These are phyloP conservation scores for Notothenia coriiceps DNA, from an alignment of 2,113 vertebrate species.

Conservation along the genomic window DNA sequence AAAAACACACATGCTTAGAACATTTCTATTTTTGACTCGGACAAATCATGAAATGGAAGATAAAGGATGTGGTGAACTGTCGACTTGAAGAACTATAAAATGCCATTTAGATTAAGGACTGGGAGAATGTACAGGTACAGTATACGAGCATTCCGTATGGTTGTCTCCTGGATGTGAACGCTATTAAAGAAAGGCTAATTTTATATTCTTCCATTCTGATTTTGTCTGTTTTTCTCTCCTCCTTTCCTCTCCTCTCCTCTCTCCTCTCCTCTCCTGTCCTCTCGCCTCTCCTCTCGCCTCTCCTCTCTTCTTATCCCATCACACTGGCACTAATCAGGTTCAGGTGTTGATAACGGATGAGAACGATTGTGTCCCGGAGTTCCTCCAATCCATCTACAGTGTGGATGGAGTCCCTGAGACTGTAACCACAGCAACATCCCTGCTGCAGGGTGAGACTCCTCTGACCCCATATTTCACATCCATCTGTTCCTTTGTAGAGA, in stretches of 20 bases:
- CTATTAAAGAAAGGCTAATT: conserved; percentile 58
- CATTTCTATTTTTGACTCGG: conserved; percentile 75
- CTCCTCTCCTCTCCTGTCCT: not conserved
- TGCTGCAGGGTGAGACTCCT: conserved; percentile 88
- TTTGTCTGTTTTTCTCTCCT: conserved; percentile 15
- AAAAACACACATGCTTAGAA: conserved; percentile 70
- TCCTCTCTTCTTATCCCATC: conserved; percentile 22
- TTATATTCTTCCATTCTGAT: conserved; percentile 37
- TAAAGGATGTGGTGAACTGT: conserved; percentile 65
- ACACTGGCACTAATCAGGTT: conserved; percentile 81
- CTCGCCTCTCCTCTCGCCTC: not conserved
- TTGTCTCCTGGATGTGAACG: conserved; percentile 48
- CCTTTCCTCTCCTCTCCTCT: not conserved
- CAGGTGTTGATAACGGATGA: conserved; percentile 90
- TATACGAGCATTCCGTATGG: conserved; percentile 26
- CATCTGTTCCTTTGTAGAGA: conserved; percentile 54
- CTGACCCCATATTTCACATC: conserved; percentile 56
- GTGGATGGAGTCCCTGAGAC: conserved; percentile 90
- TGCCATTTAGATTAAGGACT: conserved; percentile 68
- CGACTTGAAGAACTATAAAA: conserved; percentile 59
- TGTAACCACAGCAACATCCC: conserved; percentile 90
- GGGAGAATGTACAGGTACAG: conserved; percentile 39
- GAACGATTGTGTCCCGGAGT: conserved; percentile 91
- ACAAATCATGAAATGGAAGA: conserved; percentile 68
- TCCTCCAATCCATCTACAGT: conserved; percentile 91